These are phyloP conservation scores for Cheilosia soror DNA, from an alignment of 2,888 invertebrate species.

Conservation along the genomic window DNA sequence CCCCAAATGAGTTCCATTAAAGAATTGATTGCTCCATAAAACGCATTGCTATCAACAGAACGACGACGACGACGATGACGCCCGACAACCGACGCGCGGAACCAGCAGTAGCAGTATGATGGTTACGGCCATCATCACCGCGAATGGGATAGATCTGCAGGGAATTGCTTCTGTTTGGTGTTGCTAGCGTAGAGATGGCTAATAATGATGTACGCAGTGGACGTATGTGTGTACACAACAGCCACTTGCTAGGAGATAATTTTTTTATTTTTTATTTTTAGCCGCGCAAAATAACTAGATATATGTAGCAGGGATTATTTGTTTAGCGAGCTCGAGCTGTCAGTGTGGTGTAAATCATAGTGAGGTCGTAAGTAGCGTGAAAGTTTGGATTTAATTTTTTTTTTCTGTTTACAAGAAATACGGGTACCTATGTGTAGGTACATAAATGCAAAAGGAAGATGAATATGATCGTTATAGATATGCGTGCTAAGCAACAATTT, in stretches of 20 bases:
- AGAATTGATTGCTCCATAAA: slow-evolving; percentile 61
- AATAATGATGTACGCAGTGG: slow-evolving; percentile 22
- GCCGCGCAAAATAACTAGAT: slow-evolving; percentile 8
- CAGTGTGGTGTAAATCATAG: slow-evolving; percentile 9
- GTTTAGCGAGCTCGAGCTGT: slow-evolving; percentile 10
- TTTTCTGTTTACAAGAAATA: neutral
- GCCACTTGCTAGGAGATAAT: slow-evolving; percentile 60
- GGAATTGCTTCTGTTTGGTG: slow-evolving; percentile 58
- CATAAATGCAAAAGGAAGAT: neutral
- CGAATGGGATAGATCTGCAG: slow-evolving; percentile 42
- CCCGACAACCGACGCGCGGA: slow-evolving; percentile 7
- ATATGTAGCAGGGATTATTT: slow-evolving; percentile 12
- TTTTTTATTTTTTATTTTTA: slow-evolving; percentile 57
- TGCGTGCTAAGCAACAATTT: slow-evolving; percentile 5
- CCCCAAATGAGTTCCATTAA: slow-evolving; percentile 55
- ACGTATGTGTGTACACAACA: slow-evolving; percentile 4
- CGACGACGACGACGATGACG: neutral
- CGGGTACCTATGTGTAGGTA: neutral
- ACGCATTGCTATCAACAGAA: slow-evolving; percentile 55
- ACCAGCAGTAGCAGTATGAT: neutral
- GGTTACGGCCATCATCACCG: slow-evolving; percentile 39
- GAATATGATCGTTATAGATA: slow-evolving; percentile 10
- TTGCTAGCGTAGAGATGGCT: slow-evolving; percentile 5
- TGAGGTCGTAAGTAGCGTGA: slow-evolving; percentile 16
- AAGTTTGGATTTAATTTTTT: slow-evolving; percentile 6